These are phyloP conservation scores for Byasa hedistus DNA, from an alignment of 2,888 invertebrate species.

Conservation along the genomic window DNA sequence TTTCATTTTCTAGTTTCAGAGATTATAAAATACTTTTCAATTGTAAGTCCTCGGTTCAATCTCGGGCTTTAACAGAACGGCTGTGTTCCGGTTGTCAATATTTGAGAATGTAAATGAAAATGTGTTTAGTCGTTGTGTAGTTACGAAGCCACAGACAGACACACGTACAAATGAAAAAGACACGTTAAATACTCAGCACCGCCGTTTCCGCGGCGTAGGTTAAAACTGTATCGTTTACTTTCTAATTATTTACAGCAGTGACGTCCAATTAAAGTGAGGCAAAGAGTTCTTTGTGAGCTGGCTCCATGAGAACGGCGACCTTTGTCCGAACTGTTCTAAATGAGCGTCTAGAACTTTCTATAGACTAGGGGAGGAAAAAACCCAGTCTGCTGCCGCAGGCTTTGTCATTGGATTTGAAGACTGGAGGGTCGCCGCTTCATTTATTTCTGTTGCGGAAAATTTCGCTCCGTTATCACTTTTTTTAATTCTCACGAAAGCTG, in stretches of 20 bases:
- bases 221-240: slow-evolving; percentile 25
- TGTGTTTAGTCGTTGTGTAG: no score
- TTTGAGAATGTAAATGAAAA: no score
- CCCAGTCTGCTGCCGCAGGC: slow-evolving; percentile 27
- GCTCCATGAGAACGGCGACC: slow-evolving; percentile 24
- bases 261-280: slow-evolving; percentile 27
- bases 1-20: no score
- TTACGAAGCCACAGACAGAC: no score
- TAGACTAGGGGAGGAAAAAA: slow-evolving; percentile 23
- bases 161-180: no score
- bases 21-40: no score
- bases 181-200: no score
- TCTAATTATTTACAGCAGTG: slow-evolving; percentile 26
- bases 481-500: no score
- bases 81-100: no score
- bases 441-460: slow-evolving; percentile 23
- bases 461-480: slow-evolving; percentile 2
- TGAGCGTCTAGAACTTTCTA: slow-evolving; percentile 29
- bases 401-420: slow-evolving; percentile 30
- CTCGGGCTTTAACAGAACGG: no score
- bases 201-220: no score
- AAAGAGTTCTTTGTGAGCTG: slow-evolving; percentile 30
- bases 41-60: no score
- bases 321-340: slow-evolving; percentile 29
- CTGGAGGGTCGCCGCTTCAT: slow-evolving; percentile 25